Base-by-base conservation (phyloP, 2,113 vertebrate species). In the Capreolus pygargus region DNA sequence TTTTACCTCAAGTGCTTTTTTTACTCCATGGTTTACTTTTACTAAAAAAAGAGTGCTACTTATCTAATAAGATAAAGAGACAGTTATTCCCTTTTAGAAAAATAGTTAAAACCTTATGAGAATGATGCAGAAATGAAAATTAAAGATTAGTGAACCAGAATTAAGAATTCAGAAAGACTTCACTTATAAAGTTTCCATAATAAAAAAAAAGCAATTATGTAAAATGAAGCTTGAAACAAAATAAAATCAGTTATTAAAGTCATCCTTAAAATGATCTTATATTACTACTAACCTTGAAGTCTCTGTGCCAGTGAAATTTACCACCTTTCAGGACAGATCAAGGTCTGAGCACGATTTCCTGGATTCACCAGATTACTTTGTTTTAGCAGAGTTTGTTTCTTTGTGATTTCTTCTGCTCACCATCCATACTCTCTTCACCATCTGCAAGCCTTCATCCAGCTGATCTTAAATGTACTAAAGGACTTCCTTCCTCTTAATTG, bases 401-500 rank as follows among this genome's bases (percentile, higher is more conserved):
- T 54, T n/a, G 79, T 81, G 36, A 11, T 74, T 84, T 82, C 54
- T 52, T 82, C 7, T 74, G 17, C 30, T 96, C 57, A 57, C 45
- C 45, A 5, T 83, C 17, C 61, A 0, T 76, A n/a, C 21, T 97
- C 50, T 30, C 2, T 47, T 28, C 7, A n/a, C 94, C 97, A 97
- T 96, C 95, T 97, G 94, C 16, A 64, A 86, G 57, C 67, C 57
- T 96, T 89, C 57, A 94, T 97, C 57, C 93, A 96, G 96, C 78
- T 97, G 85, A 97, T 97, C 91, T 70, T 89, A 94, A 98, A 94
- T 84, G 89, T 50, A 27, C 52, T 52, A 96, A 97, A 97, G 36
- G 54, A 97, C 95, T 98, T 98, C 95, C 97, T 98, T 97, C 92
- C 81, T 67, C 89, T 78, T 97, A 97, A 91, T 94, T 97, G 97